Evolutionary conservation across 2,113 vertebrate species (phyloP).

Genomic region (Shinisaurus crocodilurus): DNA sequence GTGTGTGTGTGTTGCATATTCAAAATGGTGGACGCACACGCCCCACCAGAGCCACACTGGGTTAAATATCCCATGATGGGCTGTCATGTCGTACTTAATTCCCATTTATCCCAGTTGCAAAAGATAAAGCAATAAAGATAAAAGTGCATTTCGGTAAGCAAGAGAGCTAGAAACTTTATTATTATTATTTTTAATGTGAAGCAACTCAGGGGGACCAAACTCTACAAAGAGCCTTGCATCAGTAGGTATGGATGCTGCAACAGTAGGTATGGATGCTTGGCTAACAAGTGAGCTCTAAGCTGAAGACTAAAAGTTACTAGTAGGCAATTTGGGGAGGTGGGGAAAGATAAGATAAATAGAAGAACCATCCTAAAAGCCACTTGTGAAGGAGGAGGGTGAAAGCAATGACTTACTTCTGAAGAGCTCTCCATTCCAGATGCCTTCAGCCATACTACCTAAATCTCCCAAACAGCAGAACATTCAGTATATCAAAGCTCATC

Average conservation of each 20-base stretch:
- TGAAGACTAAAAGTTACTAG: neutral
- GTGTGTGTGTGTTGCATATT: too few species aligned
- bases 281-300: neutral
- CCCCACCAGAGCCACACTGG: too few species aligned
- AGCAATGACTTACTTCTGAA: neutral
- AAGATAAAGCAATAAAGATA: neutral
- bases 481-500: neutral
- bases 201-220: neutral
- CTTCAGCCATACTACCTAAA: neutral
- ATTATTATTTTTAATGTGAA: accelerated
- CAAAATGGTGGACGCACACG: too few species aligned
- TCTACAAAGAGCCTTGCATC: neutral
- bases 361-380: neutral
- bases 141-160: neutral
- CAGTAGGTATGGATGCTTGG: too few species aligned
- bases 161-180: neutral
- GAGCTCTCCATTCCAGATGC: neutral
- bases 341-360: neutral
- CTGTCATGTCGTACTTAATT: too few species aligned
- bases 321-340: too few species aligned
- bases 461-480: neutral
- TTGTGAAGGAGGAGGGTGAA: neutral
- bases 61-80: too few species aligned
- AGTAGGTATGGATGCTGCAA: neutral
- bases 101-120: neutral